Evolutionary conservation across 1,140 invertebrate species (phyloP).

Genomic region (Drosophila tani): DNA sequence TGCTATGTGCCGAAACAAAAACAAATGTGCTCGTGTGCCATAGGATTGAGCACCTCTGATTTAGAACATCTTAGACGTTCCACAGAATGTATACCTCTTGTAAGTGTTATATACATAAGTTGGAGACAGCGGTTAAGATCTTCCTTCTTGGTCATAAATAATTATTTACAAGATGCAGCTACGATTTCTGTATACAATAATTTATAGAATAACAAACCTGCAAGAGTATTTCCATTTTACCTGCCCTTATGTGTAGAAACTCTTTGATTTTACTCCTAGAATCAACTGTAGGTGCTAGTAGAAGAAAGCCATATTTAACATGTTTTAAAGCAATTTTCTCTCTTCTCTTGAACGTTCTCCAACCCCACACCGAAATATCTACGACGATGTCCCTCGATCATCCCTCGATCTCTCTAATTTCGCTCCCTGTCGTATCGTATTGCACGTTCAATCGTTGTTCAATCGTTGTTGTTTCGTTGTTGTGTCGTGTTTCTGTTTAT

Average conservation of each 20-base stretch:
- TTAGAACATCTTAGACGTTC: neutral
- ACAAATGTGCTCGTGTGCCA: too few species aligned
- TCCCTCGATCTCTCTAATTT: slow-evolving; percentile 37
- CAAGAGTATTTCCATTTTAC: slow-evolving; percentile 7
- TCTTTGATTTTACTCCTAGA: neutral
- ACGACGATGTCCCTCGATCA: slow-evolving; percentile 61
- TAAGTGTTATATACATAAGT: slow-evolving; percentile 1
- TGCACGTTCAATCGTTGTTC: slow-evolving; percentile 44
- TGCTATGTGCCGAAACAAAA: too few species aligned
- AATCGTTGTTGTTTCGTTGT: slow-evolving; percentile 57
- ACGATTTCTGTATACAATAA: too few species aligned
- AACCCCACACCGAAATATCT: slow-evolving; percentile 50
- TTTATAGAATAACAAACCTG: neutral
- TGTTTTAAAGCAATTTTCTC: slow-evolving; percentile 62
- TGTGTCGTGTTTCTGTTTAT: slow-evolving; percentile 56
- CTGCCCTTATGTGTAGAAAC: neutral
- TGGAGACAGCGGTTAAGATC: neutral
- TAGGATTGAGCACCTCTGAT: too few species aligned
- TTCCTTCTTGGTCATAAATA: too few species aligned
- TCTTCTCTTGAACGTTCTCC: slow-evolving; percentile 72
- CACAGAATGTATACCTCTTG: neutral
- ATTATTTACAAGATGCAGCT: too few species aligned
- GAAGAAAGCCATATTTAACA: neutral
- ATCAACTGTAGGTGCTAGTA: slow-evolving; percentile 18
- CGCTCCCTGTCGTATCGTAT: slow-evolving; percentile 64